These are phyloP conservation scores for Hozukius guyotensis DNA, from an alignment of 2,797 vertebrate species.

Conservation along the genomic window DNA sequence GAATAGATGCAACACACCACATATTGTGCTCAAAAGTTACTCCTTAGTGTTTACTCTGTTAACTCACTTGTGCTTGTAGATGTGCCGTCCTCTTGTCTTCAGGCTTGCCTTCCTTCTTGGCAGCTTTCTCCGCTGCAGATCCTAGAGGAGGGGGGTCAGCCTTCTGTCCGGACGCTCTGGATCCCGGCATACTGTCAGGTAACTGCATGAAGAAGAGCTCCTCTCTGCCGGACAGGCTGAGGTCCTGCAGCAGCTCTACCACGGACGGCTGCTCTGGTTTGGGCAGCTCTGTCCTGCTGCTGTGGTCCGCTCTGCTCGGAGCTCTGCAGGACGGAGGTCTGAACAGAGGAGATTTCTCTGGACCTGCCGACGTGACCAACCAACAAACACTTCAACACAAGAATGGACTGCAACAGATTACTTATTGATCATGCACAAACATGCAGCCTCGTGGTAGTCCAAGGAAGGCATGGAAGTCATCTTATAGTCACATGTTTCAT, in stretches of 20 bases:
- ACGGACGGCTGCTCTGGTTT: slow-evolving; percentile 60
- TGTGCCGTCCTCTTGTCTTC: slow-evolving; percentile 64
- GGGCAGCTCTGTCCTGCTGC: not conserved
- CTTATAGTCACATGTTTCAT: no score
- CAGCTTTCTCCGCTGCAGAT: slow-evolving; percentile 29
- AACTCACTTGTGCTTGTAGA: slow-evolving; percentile 67
- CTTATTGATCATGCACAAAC: not conserved
- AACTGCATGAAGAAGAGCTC: slow-evolving; percentile 85
- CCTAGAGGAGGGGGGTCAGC: not conserved
- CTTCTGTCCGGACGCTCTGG: slow-evolving; percentile 18
- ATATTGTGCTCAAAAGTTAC: not conserved
- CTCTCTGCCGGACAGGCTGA: slow-evolving; percentile 75
- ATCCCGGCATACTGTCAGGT: slow-evolving; percentile 79
- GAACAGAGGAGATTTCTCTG: slow-evolving; percentile 46
- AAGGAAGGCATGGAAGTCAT: no score
- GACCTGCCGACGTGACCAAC: slow-evolving; percentile 30
- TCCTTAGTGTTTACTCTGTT: not conserved
- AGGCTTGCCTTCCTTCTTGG: slow-evolving; percentile 61
- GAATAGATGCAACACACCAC: not conserved
- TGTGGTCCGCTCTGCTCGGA: not conserved
- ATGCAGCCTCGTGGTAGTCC: not conserved
- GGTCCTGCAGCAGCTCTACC: slow-evolving; percentile 74
- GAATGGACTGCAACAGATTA: not conserved
- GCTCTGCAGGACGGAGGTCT: slow-evolving; percentile 4
- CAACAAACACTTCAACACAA: not conserved